Evolutionary conservation across 2,888 invertebrate species (phyloP), one percentile per base, ranked within the genome.

Genomic region (Stegophylla sp.): DNA sequence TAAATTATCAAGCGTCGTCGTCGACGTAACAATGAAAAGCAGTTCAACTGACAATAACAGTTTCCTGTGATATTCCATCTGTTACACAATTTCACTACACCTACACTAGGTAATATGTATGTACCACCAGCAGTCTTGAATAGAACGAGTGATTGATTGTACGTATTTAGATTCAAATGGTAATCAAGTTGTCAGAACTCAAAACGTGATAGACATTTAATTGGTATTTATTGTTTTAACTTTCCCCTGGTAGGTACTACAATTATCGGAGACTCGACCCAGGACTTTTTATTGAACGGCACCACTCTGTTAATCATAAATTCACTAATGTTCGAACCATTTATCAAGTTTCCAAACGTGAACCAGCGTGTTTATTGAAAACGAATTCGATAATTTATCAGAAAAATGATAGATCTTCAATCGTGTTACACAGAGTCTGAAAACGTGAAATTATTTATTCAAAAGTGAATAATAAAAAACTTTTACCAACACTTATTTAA

Each of bases 201-300:
- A 23, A 53, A 64, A 75, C 17, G 43, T 53, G 41, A 66, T 66
- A 66, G 76, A 26, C 56, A 56, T 74, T 74, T 51, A 74, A 74
- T 74, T 63, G 34, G 48, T 74, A 74, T 74, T 74, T 74, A 74
- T 74, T 63, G 23, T 34, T 53, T 73, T 61, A 28, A 61, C 45
- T 43, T 28, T 43, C 61, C 45, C 13, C 45, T 69, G 34, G n/a
- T n/a, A n/a, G n/a, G n/a, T n/a, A n/a, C 12, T 56, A 59, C 15
- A 73, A 26, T 12, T 61, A 7, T 5, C 34, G 34, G 20, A 26
- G 43, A 43, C 26, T 12, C 45, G 28, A 28, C 10, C 3, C n/a
- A 10, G n/a, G 26, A n/a, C 1, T 61, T 61, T 61, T 73, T 15
- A 10, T n/a, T n/a, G 23, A 41, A 72, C 17, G 17, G 23, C 0